Base-by-base conservation (phyloP, 2,888 invertebrate genomes). In the Thysanoteuthis rhombus region DNA sequence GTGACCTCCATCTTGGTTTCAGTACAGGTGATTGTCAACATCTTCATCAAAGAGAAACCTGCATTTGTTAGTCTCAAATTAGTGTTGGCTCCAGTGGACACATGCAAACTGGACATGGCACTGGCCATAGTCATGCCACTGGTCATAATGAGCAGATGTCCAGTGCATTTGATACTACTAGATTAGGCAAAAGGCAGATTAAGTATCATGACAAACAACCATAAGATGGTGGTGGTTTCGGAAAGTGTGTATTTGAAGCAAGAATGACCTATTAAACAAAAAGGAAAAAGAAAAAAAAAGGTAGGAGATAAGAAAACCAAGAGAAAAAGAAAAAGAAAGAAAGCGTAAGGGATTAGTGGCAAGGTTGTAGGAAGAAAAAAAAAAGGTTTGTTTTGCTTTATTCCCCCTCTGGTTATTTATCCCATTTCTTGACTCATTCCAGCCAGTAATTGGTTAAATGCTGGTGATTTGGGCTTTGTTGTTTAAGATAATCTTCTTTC, bases 101-200 rank as follows among this genome's bases (percentile, higher is more conserved):
- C 75, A 75, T 75, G 75, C 75, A 75, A 75, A 75, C n/a, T 75
- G 75, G 75, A 75, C 75, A 75, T 75, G 75, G 75, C 75, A 75
- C 1, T 32, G 75, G 75, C 75, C n/a, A 75, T 75, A 75, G 75
- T 75, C 75, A 75, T n/a, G 36, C 16, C n/a, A 75, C n/a, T 75
- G 75, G 75, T 16, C 36, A 36, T 75, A 75, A 75, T 75, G 75
- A 75, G 75, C 75, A 75, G 75, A 75, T 75, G 75, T 75, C 75
- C 75, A 36, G 75, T 75, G 75, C n/a, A 36, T 75, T 75, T 75
- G 75, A 75, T 75, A 75, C 36, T 75, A 75, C n/a, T 75, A 75
- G 75, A 75, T 75, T 75, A 75, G 36, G 75, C 16, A 75, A 75
- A 75, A 75, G 75, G 36, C 75, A 75, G 75, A 75, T 75, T 75